Percentiles rank a stretch among this genome's conserved stretches.
These are phyloP conservation scores for Gadus chalcogrammus DNA, from an alignment of 2,113 vertebrate genomes.

Conservation along the genomic window DNA sequence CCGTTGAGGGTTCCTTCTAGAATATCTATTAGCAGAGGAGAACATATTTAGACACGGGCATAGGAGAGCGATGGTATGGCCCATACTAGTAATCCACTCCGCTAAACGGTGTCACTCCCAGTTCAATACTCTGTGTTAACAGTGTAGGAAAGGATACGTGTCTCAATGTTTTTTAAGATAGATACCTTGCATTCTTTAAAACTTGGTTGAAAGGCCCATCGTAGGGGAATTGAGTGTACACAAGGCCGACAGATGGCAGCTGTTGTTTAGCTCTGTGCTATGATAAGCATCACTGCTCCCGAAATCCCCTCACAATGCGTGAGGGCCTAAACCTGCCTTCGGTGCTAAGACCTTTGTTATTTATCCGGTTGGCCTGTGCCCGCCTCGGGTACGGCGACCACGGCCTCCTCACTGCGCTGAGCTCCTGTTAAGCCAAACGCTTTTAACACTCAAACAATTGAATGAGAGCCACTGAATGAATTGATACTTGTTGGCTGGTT, in stretches of 20 bases:
- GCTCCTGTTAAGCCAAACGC: background rate
- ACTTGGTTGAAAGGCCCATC: background rate
- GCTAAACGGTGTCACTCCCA: no score
- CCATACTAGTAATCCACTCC: no score
- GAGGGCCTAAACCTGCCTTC: slow-evolving; percentile 6
- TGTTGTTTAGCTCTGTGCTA: slow-evolving; percentile 21
- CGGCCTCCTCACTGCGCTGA: slow-evolving; percentile 25
- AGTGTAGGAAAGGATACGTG: no score
- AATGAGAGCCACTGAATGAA: slow-evolving; percentile 17
- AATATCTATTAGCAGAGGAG: no score
- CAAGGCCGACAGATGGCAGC: slow-evolving; percentile 16
- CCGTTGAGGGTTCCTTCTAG: no score
- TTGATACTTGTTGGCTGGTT: slow-evolving; percentile 13
- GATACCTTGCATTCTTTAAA: no score
- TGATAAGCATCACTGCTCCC: background rate
- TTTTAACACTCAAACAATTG: slow-evolving; percentile 23
- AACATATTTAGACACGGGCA: no score
- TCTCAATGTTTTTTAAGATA: no score
- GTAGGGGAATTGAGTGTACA: slow-evolving; percentile 2
- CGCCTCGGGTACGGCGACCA: slow-evolving; percentile 26
- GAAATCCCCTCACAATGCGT: slow-evolving; percentile 20
- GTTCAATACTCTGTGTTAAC: no score
- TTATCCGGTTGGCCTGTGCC: slow-evolving; percentile 13
- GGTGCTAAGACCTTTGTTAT: slow-evolving; percentile 56
- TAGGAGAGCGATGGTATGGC: no score